Evolutionary conservation across 2,113 vertebrate genomes (phyloP).

Genomic region (Cepphus grylle): DNA sequence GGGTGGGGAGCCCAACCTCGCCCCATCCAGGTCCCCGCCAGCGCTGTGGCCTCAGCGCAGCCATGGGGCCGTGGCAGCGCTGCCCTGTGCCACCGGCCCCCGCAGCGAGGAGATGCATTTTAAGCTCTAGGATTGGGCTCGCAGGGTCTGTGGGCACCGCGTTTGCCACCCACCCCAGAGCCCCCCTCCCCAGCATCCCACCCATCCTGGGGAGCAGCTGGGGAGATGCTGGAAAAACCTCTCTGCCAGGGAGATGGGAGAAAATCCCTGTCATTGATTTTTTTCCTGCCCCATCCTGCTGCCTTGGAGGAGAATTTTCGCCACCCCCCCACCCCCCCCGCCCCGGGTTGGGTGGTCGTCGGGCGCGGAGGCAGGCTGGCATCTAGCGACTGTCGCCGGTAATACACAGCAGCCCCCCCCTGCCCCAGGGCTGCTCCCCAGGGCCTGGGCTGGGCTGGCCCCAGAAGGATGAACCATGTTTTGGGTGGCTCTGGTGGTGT

Average conservation of each 20-base stretch:
- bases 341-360: neutral
- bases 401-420: neutral
- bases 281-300: neutral
- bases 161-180: accelerated
- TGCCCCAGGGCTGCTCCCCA: neutral
- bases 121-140: accelerated
- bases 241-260: neutral
- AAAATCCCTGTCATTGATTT: slow-evolving; percentile 14
- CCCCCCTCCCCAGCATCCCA: neutral
- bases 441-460: too few relatives aligned
- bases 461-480: accelerated
- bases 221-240: neutral
- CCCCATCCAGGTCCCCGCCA: neutral
- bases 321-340: neutral
- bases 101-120: neutral
- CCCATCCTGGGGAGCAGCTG: neutral
- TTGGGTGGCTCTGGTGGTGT: neutral
- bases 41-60: neutral
- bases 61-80: accelerated
- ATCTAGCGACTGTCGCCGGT: neutral
- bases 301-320: neutral
- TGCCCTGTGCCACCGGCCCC: neutral
- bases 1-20: neutral
- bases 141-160: neutral
- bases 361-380: neutral